Evolutionary conservation across 1,140 invertebrate species (phyloP), one percentile per base, ranked within the genome.

Genomic region (Amyelois transitella): DNA sequence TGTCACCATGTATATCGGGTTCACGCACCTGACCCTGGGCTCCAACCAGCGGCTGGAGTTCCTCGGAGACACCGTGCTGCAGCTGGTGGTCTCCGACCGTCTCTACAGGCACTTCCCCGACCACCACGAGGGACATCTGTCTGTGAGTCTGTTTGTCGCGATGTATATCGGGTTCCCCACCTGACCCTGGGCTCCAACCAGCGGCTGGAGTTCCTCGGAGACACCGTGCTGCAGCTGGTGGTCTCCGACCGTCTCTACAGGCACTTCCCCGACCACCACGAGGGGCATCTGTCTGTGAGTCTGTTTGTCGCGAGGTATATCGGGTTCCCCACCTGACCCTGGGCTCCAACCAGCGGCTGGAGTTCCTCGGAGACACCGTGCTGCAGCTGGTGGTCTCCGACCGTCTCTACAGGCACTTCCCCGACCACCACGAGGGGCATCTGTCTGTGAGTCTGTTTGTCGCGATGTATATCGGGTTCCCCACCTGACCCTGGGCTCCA

Each of bases 361-460:
- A 99, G 89, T 99, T 99, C 88, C 89, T 99, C 0, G 98, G 98
- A 0, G 98, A 99, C 78, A 99, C 98, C 0, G 97, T 99, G 8
- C 88, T 99, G 17, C 98, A 99, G 78, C 89, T 99, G 7, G 96
- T 99, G 45, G 95, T 97, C 2, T 99, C 98, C 0, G 97, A 99
- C 78, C 98, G 98, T 86, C 90, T 99, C 0, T 99, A 99, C 77
- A 94, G 96, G 70, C 96, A 95, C 89, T 99, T 99, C 84, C 98
- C 98, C 0, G 96, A 99, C 69, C 98, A 99, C 92, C 98, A 99
- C 74, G 98, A 99, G 91, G 98, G 98, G 4, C 98, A 99, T 91
- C 90, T 99, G 53, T 99, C 98, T 6, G 94, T 97, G 88, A 90
- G 90, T 88, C 59, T 43, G 8, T 7, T 38, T 6, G 5, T n/a